Evolutionary conservation across 2,797 vertebrate species (phyloP), one percentile per base, ranked within the genome.

Genomic region (Argya squamiceps): DNA sequence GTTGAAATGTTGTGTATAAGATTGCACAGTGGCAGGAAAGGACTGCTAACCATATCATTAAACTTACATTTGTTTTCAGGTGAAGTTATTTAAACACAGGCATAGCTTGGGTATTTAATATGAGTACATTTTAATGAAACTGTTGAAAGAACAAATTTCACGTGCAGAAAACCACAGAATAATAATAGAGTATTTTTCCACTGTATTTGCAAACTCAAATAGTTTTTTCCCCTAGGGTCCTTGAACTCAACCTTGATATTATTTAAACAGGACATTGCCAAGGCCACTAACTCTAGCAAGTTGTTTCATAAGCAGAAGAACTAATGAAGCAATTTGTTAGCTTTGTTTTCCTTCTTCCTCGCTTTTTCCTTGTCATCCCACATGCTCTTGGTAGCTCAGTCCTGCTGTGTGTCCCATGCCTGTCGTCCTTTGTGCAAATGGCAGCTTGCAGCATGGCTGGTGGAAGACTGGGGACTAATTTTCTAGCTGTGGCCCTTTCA

Each of bases 121-220:
- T 70, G 60, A 97, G 36, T 84, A 49, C 23, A 43, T 94, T 91
- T 93, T 92, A 96, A 91, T 96, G 73, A 58, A 93, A 78, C 68
- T 88, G 82, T 88, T 94, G 89, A 92, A 95, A 97, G 91, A 93
- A 89, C 69, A 84, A 84, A 94, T 93, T 94, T 96, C 73, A 69
- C 22, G 1, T 95, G 69, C 81, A 30, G 76, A 94, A 96, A 94
- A 80, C 93, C 94, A 80, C 87, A 81, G 34, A 92, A 78, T 90
- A 96, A 88, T 90, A 95, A 88, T 69, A 93, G 71, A 92, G 46
- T 53, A 89, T n/a, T 89, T 95, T 94, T 95, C 95, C 93, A 92
- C 89, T 93, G 69, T 86, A 67, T 58, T 97, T 95, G 85, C 79
- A 88, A 58, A 41, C 73, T 89, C 69, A 81, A 91, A 94, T 92